A percentile compares a stretch with the other conserved stretches of the same genome.
Conservation (phyloP, 1,140 invertebrate species). For the Luehdorfia chinensis region DNA sequence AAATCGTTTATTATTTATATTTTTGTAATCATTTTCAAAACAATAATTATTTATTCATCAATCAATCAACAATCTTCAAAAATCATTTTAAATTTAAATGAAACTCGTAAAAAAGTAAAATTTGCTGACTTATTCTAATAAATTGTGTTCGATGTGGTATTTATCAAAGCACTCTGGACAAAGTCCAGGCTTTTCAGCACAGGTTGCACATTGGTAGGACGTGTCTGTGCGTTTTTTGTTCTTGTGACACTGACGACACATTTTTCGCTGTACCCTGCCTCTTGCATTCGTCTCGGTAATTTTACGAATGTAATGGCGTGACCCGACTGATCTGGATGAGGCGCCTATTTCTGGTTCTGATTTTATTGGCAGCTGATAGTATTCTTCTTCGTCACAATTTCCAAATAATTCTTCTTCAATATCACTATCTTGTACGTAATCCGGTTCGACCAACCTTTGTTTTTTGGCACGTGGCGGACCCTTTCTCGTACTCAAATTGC, state of each 20-base stretch:
- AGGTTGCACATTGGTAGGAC: neutral
- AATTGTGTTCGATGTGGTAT: constrained; percentile 1
- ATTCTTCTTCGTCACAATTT: neutral
- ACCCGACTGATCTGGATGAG: neutral
- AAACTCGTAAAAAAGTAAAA: too few relatives aligned
- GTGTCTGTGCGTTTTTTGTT: constrained; percentile 9
- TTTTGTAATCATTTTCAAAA: too few relatives aligned
- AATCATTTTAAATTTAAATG: too few relatives aligned
- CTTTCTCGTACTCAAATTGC: neutral
- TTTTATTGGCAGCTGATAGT: neutral
- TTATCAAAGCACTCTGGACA: constrained; percentile 1
- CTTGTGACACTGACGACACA: constrained; percentile 5
- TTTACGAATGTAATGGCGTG: constrained; percentile 3
- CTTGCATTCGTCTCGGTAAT: constrained; percentile 1
- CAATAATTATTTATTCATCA: too few relatives aligned
- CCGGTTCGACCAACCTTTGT: neutral
- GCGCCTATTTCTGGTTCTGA: too few relatives aligned
- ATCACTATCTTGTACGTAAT: neutral
- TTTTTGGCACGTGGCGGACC: neutral
- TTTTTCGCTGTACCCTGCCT: constrained; percentile 4
- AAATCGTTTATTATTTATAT: too few relatives aligned
- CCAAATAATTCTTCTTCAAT: neutral
- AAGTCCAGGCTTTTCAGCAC: constrained; percentile 3
- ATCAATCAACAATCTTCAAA: too few relatives aligned
- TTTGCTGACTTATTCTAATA: neutral